These are phyloP conservation scores for Spheniscus mendiculus DNA, from an alignment of 2,113 vertebrate genomes.

Conservation along the genomic window DNA sequence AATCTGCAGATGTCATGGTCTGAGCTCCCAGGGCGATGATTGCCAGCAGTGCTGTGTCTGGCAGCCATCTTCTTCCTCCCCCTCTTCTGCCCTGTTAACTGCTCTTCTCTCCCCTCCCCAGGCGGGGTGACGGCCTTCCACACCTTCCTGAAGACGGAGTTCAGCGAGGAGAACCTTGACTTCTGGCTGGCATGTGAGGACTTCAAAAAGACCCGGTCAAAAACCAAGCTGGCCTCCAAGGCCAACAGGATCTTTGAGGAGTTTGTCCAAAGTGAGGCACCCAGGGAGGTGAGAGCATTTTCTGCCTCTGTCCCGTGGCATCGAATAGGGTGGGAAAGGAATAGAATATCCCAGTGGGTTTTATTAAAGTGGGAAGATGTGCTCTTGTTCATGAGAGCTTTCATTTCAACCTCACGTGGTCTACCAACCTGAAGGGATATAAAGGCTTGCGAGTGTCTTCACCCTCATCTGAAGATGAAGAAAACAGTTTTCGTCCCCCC, in stretches of 20 bases:
- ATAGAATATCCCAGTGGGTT: neutral
- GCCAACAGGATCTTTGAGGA: conserved; percentile 91
- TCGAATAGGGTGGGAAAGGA: neutral
- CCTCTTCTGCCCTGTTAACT: neutral
- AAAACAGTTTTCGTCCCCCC: neutral
- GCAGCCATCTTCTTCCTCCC: neutral
- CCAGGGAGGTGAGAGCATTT: conserved; percentile 85
- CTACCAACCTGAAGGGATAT: neutral
- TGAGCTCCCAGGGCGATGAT: neutral
- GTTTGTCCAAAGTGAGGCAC: conserved; percentile 88
- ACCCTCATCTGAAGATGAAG: neutral
- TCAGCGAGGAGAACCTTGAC: conserved; percentile 95
- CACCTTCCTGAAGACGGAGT: conserved; percentile 91
- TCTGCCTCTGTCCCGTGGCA: neutral
- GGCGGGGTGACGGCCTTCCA: conserved; percentile 90
- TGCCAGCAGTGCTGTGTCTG: rapidly evolving
- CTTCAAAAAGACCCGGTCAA: conserved; percentile 83
- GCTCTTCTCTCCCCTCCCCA: conserved; percentile 53
- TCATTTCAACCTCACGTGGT: rapidly evolving
- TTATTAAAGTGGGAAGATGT: neutral
- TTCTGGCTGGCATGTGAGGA: conserved; percentile 97
- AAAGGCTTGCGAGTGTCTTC: neutral
- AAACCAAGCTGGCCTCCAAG: conserved; percentile 81
- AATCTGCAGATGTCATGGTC: neutral
- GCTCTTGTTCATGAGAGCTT: neutral